Conservation (phyloP, 1,140 invertebrate species). For the Callitettix versicolor region DNA sequence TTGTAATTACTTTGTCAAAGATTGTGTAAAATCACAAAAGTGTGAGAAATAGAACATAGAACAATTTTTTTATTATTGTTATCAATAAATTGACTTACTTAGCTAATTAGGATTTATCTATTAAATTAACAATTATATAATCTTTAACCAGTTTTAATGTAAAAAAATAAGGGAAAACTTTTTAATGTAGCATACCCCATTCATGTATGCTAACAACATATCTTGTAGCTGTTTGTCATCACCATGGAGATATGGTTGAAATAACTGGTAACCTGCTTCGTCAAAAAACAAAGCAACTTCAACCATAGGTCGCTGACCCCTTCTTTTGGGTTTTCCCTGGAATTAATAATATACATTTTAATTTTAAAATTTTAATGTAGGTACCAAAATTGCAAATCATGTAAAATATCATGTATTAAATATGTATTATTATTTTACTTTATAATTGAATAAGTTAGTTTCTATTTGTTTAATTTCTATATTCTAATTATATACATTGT, state of each 20-base stretch:
- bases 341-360: neutral
- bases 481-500: too few relatives aligned
- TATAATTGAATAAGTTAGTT: neutral
- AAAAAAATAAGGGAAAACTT: too few relatives aligned
- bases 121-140: too few relatives aligned
- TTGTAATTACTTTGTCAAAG: too few relatives aligned
- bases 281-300: conserved; percentile 66
- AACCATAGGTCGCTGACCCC: conserved; percentile 25
- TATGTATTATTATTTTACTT: neutral
- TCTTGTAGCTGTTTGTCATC: conserved; percentile 52
- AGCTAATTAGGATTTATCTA: too few relatives aligned
- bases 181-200: conserved; percentile 58
- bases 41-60: too few relatives aligned
- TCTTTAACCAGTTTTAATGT: too few relatives aligned
- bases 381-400: neutral
- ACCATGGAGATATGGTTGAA: conserved; percentile 52
- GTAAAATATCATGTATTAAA: neutral
- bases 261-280: conserved; percentile 54
- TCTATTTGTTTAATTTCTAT: neutral
- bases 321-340: neutral
- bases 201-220: conserved; percentile 62
- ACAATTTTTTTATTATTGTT: too few relatives aligned
- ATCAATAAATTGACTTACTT: too few relatives aligned
- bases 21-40: too few relatives aligned
- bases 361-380: neutral